phyloP scores from a whole-genome alignment of 2,888 invertebrate genomes.

The Nomada goodeniana region DNA sequence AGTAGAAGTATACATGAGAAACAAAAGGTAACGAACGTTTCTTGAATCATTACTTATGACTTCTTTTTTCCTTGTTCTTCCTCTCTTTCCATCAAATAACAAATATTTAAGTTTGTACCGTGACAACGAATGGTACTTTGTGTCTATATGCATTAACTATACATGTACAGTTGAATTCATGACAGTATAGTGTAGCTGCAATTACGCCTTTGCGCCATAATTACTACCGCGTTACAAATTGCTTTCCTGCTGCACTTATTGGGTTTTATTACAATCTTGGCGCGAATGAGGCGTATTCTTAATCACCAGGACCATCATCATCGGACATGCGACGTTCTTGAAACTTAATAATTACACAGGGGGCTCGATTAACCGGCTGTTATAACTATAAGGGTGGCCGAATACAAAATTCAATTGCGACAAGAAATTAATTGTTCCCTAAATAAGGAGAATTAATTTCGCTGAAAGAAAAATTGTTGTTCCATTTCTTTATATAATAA shows the following conservation, averaged over 20 bases:
- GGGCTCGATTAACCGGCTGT: too few relatives aligned
- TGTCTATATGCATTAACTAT: not conserved
- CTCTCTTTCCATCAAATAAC: slow-evolving; percentile 15
- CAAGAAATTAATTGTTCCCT: too few relatives aligned
- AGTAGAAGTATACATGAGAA: slow-evolving; percentile 53
- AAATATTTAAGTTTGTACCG: slow-evolving; percentile 10
- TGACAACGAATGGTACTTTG: slow-evolving; percentile 23
- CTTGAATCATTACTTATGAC: slow-evolving; percentile 42
- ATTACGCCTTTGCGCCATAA: not conserved
- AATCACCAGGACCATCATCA: not conserved
- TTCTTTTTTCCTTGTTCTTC: too few relatives aligned
- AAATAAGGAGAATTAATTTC: too few relatives aligned
- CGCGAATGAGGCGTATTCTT: slow-evolving; percentile 8
- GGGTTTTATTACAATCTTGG: slow-evolving; percentile 12
- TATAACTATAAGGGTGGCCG: too few relatives aligned
- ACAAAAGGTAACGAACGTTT: slow-evolving; percentile 50
- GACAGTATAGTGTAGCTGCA: slow-evolving; percentile 5
- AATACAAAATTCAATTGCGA: too few relatives aligned
- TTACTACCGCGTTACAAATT: slow-evolving; percentile 12
- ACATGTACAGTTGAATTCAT: not conserved
- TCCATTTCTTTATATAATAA: too few relatives aligned
- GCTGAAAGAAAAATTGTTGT: too few relatives aligned
- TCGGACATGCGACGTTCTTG: slow-evolving; percentile 11
- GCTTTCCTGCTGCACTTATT: slow-evolving; percentile 8
- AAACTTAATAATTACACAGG: slow-evolving; percentile 14